Evolutionary conservation across 2,888 invertebrate genomes (phyloP).

Genomic region (Laothoe populi): DNA sequence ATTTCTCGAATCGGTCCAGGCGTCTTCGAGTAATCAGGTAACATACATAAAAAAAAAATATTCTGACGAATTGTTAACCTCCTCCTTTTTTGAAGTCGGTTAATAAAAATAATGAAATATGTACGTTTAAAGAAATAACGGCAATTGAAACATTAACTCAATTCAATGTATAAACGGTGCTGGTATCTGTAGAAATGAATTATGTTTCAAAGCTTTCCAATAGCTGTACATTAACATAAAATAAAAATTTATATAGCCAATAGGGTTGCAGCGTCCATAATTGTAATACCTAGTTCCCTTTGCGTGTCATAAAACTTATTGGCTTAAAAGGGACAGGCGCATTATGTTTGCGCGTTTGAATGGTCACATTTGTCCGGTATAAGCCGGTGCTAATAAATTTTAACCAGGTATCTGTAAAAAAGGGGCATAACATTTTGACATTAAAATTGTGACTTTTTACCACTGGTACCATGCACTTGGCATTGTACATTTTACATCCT

Average conservation of each 20-base stretch:
- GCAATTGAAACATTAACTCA: background rate
- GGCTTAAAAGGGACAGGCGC: slow-evolving; percentile 52
- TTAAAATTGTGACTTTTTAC: background rate
- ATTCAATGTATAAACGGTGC: background rate
- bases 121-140: background rate
- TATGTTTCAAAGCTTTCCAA: background rate
- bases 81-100: too few relatives aligned
- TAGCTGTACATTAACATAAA: background rate
- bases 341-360: slow-evolving; percentile 62
- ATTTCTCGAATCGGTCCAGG: too few relatives aligned
- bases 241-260: background rate
- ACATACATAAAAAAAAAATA: too few relatives aligned
- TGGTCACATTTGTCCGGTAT: slow-evolving; percentile 60
- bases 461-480: background rate
- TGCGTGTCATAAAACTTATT: slow-evolving; percentile 65
- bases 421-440: background rate
- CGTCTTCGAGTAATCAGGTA: too few relatives aligned
- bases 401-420: slow-evolving; percentile 50
- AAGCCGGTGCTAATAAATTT: slow-evolving; percentile 61
- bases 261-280: background rate
- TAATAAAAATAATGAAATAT: too few relatives aligned
- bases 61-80: too few relatives aligned
- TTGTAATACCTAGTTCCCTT: slow-evolving; percentile 27
- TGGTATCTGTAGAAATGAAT: too few relatives aligned
- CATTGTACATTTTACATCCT: slow-evolving; percentile 3